phyloP scores from a whole-genome alignment of 2,113 vertebrate species.

The Jacana jacana region DNA sequence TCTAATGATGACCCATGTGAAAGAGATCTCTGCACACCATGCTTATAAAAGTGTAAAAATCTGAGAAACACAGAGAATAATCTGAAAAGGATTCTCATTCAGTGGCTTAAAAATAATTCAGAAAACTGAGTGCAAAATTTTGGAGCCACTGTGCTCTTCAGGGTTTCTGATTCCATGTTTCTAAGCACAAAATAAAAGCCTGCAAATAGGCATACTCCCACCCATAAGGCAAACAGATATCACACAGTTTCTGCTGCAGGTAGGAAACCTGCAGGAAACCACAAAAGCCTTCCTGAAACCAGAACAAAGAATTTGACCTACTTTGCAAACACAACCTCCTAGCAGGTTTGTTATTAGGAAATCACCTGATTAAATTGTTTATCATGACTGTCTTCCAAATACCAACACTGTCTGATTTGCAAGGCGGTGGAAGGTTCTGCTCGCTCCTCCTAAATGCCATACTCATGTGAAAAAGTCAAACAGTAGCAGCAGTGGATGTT shows the following conservation, averaged over 20 bases:
- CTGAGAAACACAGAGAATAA: background rate
- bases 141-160: background rate
- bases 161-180: background rate
- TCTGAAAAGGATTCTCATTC: background rate
- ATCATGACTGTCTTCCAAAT: background rate
- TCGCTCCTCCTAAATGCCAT: background rate
- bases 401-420: background rate
- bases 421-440: background rate
- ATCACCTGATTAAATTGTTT: background rate
- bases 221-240: background rate
- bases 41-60: background rate
- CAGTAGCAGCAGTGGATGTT: background rate
- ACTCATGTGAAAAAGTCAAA: background rate
- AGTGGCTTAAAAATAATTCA: background rate
- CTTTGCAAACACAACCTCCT: background rate
- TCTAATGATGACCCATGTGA: background rate
- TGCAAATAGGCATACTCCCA: background rate
- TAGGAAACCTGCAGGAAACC: background rate
- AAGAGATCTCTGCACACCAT: background rate
- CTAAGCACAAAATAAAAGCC: background rate
- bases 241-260: background rate
- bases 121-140: background rate
- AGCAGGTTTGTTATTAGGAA: background rate
- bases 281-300: background rate
- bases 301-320: background rate